Evolutionary conservation across 1,140 invertebrate genomes (phyloP).

Genomic region (Drosophila nebulosa): DNA sequence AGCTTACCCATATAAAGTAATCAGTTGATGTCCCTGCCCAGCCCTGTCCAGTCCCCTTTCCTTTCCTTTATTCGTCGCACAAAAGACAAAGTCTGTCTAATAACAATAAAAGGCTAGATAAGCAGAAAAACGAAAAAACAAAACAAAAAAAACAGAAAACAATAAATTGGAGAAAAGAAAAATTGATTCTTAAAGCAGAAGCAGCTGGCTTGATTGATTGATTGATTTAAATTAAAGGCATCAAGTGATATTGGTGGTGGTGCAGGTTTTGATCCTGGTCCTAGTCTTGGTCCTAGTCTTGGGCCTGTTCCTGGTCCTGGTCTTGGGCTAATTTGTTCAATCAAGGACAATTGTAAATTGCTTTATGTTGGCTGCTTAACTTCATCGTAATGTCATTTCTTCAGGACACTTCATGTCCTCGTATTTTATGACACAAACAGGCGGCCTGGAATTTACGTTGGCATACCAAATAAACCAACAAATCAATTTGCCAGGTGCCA

Average conservation of each 20-base stretch:
- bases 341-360: conserved; percentile 75
- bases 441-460: conserved; percentile 61
- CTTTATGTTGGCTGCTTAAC: conserved; percentile 68
- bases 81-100: conserved; percentile 14
- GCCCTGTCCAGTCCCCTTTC: not conserved
- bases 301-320: not conserved
- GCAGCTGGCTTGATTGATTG: conserved; percentile 62
- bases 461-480: conserved; percentile 72
- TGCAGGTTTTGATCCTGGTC: not conserved
- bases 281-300: not conserved
- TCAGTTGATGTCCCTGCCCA: not conserved
- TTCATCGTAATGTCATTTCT: conserved; percentile 77
- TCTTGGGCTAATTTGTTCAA: conserved; percentile 66
- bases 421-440: conserved; percentile 79
- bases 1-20: not conserved
- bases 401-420: conserved; percentile 67
- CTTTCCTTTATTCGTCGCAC: not conserved
- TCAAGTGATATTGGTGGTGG: conserved; percentile 41
- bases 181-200: conserved; percentile 32
- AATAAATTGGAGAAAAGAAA: conserved; percentile 20
- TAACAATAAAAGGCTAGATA: conserved; percentile 11
- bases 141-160: conserved; percentile 43
- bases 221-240: conserved; percentile 79
- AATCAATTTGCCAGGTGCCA: conserved; percentile 78
- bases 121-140: conserved; percentile 27